These are phyloP conservation scores for Eulemur rubriventer DNA, from an alignment of 2,797 vertebrate species.

Conservation along the genomic window DNA sequence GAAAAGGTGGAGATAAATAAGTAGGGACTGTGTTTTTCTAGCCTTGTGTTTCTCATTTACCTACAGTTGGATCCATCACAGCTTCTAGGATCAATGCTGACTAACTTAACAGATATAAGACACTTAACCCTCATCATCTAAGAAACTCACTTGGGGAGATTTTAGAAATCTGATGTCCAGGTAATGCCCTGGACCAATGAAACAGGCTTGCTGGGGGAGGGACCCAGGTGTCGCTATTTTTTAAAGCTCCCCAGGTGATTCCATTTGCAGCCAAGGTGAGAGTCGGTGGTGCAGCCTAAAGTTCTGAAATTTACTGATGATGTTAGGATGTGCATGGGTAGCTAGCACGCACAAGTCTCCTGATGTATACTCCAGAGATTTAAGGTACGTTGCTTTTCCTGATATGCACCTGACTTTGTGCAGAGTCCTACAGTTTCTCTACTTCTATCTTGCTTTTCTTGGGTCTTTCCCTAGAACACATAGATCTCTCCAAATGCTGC, in stretches of 20 bases:
- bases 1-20: neutral
- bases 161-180: neutral
- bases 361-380: neutral
- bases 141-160: neutral
- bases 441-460: neutral
- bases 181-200: neutral
- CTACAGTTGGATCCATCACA: neutral
- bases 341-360: neutral
- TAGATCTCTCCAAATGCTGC: neutral
- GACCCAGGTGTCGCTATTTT: neutral
- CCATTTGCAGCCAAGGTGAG: neutral
- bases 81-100: neutral
- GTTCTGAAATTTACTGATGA: neutral
- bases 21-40: neutral
- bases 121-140: neutral
- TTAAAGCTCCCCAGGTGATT: neutral
- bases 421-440: neutral
- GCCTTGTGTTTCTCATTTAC: neutral
- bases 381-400: neutral
- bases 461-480: neutral
- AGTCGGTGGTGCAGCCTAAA: neutral
- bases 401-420: neutral
- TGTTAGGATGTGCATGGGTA: too few species aligned
- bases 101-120: neutral
- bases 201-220: neutral